These are phyloP conservation scores for Cetoscarus ocellatus DNA, from an alignment of 2,797 vertebrate species.

Conservation along the genomic window DNA sequence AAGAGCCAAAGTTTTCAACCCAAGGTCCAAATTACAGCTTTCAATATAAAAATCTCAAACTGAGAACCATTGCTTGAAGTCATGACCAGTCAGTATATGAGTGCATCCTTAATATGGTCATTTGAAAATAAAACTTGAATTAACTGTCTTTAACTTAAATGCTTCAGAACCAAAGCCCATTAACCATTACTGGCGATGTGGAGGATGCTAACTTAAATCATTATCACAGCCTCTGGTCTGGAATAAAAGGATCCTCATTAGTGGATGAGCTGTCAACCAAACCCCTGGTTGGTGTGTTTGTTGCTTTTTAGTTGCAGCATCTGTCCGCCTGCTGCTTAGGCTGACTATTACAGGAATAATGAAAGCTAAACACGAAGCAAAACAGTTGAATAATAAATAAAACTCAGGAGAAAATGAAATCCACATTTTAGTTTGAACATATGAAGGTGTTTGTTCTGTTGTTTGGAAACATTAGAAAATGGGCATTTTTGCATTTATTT, in stretches of 20 bases:
- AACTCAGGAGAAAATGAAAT: background rate
- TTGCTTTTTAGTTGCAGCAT: background rate
- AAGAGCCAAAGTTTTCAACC: too few species aligned
- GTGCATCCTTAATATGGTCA: too few species aligned
- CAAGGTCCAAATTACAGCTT: too few species aligned
- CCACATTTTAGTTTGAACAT: background rate
- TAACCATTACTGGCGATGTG: too few species aligned
- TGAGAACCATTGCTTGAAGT: too few species aligned
- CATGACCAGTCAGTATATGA: too few species aligned
- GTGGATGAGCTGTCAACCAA: conserved; percentile 13
- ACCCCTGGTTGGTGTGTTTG: background rate
- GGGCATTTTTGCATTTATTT: background rate
- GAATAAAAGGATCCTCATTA: background rate
- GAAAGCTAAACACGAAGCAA: background rate
- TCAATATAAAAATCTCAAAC: too few species aligned
- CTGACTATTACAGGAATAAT: background rate
- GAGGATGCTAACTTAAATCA: too few species aligned
- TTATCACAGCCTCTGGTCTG: background rate
- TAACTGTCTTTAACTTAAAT: too few species aligned
- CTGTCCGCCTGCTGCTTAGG: conserved; percentile 18
- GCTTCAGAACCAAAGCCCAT: too few species aligned
- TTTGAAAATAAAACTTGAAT: too few species aligned
- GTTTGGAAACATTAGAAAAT: background rate
- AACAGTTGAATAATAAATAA: background rate
- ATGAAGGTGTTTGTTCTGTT: background rate